Evolutionary conservation across 2,797 vertebrate species (phyloP).

Genomic region (Pyrrhura leucotis): DNA sequence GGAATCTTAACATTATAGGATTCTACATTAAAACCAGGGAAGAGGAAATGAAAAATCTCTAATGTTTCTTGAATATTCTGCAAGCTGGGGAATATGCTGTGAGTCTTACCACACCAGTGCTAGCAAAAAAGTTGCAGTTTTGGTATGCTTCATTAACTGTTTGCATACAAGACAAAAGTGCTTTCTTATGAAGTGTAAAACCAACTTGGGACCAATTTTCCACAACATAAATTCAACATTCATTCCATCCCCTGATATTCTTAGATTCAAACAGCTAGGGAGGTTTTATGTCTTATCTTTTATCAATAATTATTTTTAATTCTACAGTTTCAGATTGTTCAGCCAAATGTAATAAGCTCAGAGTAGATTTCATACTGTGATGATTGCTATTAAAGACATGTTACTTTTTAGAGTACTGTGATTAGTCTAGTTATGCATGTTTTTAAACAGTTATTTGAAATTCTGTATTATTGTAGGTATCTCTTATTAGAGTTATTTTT

Average conservation of each 20-base stretch:
- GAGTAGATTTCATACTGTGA: slow-evolving; percentile 38
- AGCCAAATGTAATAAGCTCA: slow-evolving; percentile 48
- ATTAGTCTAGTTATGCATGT: slow-evolving; percentile 4
- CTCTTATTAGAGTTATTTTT: neutral
- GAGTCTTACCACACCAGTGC: slow-evolving; percentile 54
- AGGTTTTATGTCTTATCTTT: slow-evolving; percentile 63
- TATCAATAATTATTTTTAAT: slow-evolving; percentile 72
- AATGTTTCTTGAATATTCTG: slow-evolving; percentile 35
- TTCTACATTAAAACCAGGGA: slow-evolving; percentile 10
- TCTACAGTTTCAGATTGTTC: slow-evolving; percentile 47
- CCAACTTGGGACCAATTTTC: slow-evolving; percentile 86
- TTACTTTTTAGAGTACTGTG: neutral
- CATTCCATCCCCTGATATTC: slow-evolving; percentile 76
- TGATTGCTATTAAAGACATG: slow-evolving; percentile 18
- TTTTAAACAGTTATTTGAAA: slow-evolving; percentile 28
- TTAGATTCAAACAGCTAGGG: slow-evolving; percentile 66
- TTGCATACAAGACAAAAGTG: slow-evolving; percentile 83
- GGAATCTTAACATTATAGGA: neutral
- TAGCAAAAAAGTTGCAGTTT: slow-evolving; percentile 72
- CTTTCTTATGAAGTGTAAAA: slow-evolving; percentile 84
- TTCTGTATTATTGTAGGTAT: neutral
- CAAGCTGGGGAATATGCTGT: slow-evolving; percentile 18
- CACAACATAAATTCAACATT: slow-evolving; percentile 83
- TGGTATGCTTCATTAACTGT: slow-evolving; percentile 83
- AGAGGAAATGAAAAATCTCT: slow-evolving; percentile 20